These are phyloP conservation scores for Xestia rhomboidea DNA, from an alignment of 2,888 invertebrate genomes.

Conservation along the genomic window DNA sequence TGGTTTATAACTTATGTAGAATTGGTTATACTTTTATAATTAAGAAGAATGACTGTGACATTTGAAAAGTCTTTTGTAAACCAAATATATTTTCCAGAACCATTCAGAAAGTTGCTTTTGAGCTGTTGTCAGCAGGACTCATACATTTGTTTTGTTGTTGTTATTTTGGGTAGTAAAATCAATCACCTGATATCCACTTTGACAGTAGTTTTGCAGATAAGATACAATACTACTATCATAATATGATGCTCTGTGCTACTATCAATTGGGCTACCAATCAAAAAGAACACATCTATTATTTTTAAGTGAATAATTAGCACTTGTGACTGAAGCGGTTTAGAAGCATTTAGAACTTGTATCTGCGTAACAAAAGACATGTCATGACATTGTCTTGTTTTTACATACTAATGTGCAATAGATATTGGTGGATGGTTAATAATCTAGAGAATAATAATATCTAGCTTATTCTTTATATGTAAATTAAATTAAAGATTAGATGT, in stretches of 20 bases:
- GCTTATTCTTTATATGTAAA: not conserved
- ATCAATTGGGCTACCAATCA: not conserved
- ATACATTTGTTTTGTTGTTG: slow-evolving; percentile 7
- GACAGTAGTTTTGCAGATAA: slow-evolving; percentile 7
- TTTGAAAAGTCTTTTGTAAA: not conserved
- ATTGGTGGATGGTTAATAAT: slow-evolving; percentile 9
- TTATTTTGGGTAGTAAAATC: not conserved
- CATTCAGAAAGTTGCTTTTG: not conserved
- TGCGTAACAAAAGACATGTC: not conserved
- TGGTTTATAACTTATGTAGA: slow-evolving; percentile 7
- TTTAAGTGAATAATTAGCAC: not conserved
- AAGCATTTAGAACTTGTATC: not conserved
- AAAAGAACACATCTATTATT: not conserved
- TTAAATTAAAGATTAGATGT: not conserved
- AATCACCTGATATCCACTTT: not conserved
- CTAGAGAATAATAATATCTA: not conserved
- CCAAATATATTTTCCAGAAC: not conserved
- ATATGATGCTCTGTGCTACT: too few species aligned
- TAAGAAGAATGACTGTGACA: not conserved
- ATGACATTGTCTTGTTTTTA: slow-evolving; percentile 3
- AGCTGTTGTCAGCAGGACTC: too few species aligned
- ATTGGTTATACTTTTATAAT: not conserved
- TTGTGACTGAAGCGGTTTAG: not conserved
- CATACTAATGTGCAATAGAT: not conserved
- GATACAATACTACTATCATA: not conserved